Conservation (phyloP, 2,888 invertebrate genomes). For the Carabus problematicus region DNA sequence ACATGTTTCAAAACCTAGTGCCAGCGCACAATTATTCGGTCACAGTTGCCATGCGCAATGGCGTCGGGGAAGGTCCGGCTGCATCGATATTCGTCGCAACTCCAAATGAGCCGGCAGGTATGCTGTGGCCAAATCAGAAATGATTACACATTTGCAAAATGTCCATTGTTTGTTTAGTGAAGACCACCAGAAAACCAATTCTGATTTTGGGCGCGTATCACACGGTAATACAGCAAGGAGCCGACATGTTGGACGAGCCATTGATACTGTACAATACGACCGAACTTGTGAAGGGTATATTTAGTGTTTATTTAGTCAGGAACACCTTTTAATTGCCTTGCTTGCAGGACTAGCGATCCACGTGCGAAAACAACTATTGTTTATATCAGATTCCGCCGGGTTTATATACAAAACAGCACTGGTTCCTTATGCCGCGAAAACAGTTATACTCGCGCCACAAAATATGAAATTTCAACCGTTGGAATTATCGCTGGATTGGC, state of each 20-base stretch:
- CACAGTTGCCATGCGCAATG: slow-evolving; percentile 81
- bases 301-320: not conserved
- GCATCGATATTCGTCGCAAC: slow-evolving; percentile 72
- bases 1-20: slow-evolving; percentile 78
- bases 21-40: slow-evolving; percentile 78
- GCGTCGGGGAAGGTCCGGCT: slow-evolving; percentile 79
- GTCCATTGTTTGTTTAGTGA: slow-evolving; percentile 60
- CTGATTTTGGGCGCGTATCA: slow-evolving; percentile 75
- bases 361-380: slow-evolving; percentile 74
- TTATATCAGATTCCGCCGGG: slow-evolving; percentile 78
- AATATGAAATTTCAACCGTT: slow-evolving; percentile 70
- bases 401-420: slow-evolving; percentile 63
- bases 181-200: slow-evolving; percentile 71
- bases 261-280: slow-evolving; percentile 69
- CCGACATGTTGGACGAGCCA: slow-evolving; percentile 72
- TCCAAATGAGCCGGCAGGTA: slow-evolving; percentile 71
- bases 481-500: slow-evolving; percentile 86
- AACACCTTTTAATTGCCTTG: slow-evolving; percentile 49
- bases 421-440: slow-evolving; percentile 63
- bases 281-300: slow-evolving; percentile 60
- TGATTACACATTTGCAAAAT: not conserved
- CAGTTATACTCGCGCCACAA: slow-evolving; percentile 61
- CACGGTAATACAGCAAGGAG: slow-evolving; percentile 71
- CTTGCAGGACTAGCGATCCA: slow-evolving; percentile 77
- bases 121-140: not conserved